These are phyloP conservation scores for Chirona hameri DNA, from an alignment of 2,888 invertebrate genomes.

Conservation along the genomic window DNA sequence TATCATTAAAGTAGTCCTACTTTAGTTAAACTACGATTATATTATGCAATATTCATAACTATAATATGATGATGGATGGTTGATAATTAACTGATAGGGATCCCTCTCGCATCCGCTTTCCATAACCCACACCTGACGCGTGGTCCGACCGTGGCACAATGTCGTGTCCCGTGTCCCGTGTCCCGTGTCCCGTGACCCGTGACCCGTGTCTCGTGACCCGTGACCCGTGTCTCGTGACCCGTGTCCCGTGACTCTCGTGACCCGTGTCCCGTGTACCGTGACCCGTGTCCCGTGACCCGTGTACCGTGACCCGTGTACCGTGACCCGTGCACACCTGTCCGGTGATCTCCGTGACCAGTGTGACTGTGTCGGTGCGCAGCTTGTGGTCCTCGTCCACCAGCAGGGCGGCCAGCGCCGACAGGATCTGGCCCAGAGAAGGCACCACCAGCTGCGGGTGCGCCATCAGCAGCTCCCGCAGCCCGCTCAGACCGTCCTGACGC, in stretches of 20 bases:
- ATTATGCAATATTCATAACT: too few relatives aligned
- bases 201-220: slow-evolving; percentile 43
- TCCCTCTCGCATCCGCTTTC: too few relatives aligned
- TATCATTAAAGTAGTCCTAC: too few relatives aligned
- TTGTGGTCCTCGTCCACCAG: slow-evolving; percentile 58
- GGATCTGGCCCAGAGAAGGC: slow-evolving; percentile 61
- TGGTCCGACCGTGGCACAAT: too few relatives aligned
- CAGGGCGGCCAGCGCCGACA: slow-evolving; percentile 65
- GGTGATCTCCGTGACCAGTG: slow-evolving; percentile 41
- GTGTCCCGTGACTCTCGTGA: slow-evolving; percentile 42
- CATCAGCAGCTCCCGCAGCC: slow-evolving; percentile 55
- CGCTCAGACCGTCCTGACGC: slow-evolving; percentile 58
- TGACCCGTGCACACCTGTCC: slow-evolving; percentile 41
- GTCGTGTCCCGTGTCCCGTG: too few relatives aligned
- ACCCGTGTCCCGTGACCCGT: slow-evolving; percentile 44
- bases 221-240: slow-evolving; percentile 29
- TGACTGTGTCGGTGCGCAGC: slow-evolving; percentile 33
- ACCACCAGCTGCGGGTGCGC: slow-evolving; percentile 52
- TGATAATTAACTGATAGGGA: too few relatives aligned
- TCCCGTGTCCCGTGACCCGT: too few relatives aligned
- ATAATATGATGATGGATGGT: too few relatives aligned
- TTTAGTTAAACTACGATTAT: too few relatives aligned
- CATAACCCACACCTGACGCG: too few relatives aligned
- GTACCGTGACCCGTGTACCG: slow-evolving; percentile 33
- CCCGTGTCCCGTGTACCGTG: slow-evolving; percentile 8